phyloP scores from a whole-genome alignment of 2,888 invertebrate genomes.

The Eupeodes latifasciatus region DNA sequence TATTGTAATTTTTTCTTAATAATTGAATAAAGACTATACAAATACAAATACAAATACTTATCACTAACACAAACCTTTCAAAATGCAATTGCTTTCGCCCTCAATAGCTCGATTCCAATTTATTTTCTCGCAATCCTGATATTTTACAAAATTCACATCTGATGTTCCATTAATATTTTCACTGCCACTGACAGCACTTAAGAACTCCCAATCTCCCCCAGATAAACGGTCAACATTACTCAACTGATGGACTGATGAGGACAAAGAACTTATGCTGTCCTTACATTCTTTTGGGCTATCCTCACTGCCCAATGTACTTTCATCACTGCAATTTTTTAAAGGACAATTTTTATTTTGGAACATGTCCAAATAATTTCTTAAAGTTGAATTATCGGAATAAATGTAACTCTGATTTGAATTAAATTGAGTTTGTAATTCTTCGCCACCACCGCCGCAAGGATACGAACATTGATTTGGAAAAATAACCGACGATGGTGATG shows the following conservation, averaged over 20 bases:
- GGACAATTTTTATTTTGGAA: slow-evolving; percentile 62
- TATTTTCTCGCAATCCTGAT: slow-evolving; percentile 9
- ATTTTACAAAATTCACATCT: slow-evolving; percentile 16
- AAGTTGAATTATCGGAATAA: slow-evolving; percentile 50
- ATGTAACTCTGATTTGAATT: slow-evolving; percentile 54
- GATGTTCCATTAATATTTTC: slow-evolving; percentile 8
- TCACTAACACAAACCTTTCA: slow-evolving; percentile 37
- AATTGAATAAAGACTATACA: too few relatives aligned
- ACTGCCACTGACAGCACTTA: slow-evolving; percentile 31
- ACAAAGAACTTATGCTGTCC: slow-evolving; percentile 15
- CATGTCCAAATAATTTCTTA: slow-evolving; percentile 68
- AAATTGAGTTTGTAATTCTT: slow-evolving; percentile 50
- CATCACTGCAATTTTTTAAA: slow-evolving; percentile 56
- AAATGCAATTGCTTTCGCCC: not conserved
- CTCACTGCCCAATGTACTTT: slow-evolving; percentile 68
- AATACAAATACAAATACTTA: too few relatives aligned
- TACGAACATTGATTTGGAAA: slow-evolving; percentile 63
- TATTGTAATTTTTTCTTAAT: too few relatives aligned
- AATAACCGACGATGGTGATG: slow-evolving; percentile 1
- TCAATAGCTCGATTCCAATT: slow-evolving; percentile 24
- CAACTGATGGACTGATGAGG: slow-evolving; percentile 22
- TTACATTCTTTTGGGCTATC: slow-evolving; percentile 53
- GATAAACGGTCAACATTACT: slow-evolving; percentile 51
- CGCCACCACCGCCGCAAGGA: not conserved
- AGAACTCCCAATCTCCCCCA: slow-evolving; percentile 57